phyloP scores from a whole-genome alignment of 2,888 invertebrate genomes.

The Pyrochroa serraticornis region DNA sequence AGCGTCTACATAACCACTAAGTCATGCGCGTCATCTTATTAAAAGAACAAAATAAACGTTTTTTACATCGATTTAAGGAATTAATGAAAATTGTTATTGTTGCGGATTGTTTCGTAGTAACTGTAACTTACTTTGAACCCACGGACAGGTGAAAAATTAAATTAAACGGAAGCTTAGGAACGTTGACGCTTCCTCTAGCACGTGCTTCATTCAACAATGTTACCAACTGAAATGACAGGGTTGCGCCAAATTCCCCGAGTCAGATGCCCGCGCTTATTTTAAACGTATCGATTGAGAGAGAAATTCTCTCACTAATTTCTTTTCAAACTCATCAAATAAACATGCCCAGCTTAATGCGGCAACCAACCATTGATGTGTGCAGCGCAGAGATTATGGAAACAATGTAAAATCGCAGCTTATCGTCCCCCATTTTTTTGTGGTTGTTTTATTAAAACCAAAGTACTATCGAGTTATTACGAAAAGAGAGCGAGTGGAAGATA shows the following conservation, averaged over 20 bases:
- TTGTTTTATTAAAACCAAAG: too few species aligned
- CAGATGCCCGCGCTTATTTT: slow-evolving; percentile 28
- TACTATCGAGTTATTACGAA: too few species aligned
- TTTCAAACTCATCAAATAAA: too few species aligned
- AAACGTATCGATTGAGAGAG: slow-evolving; percentile 23
- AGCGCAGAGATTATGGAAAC: too few species aligned
- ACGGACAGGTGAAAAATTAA: slow-evolving; percentile 24
- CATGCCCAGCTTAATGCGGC: too few species aligned
- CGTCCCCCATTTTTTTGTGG: too few species aligned
- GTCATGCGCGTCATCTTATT: slow-evolving; percentile 27
- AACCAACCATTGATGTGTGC: too few species aligned
- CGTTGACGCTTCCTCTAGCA: slow-evolving; percentile 47
- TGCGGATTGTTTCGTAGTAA: background rate
- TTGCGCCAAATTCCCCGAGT: background rate
- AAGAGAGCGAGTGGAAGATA: too few species aligned
- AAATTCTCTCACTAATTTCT: too few species aligned
- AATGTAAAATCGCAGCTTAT: too few species aligned
- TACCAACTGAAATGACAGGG: slow-evolving; percentile 41
- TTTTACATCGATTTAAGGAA: background rate
- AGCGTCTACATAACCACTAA: slow-evolving; percentile 30
- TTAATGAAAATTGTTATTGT: background rate
- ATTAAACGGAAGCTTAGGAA: slow-evolving; percentile 31
- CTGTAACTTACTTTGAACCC: slow-evolving; percentile 32
- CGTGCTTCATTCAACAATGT: slow-evolving; percentile 53
- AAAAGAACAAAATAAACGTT: background rate